A percentile compares a stretch with the other conserved stretches of the same genome.
Conservation (phyloP, 2,888 invertebrate species). For the Drosophila lacicola region DNA sequence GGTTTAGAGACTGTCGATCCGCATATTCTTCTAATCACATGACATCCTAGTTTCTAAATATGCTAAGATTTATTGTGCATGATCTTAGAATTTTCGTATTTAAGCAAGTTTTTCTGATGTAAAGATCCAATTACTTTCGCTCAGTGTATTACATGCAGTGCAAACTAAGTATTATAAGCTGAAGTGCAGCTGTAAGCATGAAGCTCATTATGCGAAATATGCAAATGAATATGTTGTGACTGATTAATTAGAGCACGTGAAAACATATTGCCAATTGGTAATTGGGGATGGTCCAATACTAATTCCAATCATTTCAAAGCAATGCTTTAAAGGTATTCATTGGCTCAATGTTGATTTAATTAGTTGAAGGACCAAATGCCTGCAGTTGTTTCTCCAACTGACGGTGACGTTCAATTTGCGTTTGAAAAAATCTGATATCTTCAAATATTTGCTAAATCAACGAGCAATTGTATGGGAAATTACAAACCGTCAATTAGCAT, state of each 20-base stretch:
- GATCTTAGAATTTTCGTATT: no score
- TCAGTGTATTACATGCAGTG: constrained; percentile 1
- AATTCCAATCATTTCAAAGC: constrained; percentile 1
- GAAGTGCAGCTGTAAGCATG: constrained; percentile 12
- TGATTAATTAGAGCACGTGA: constrained; percentile 50
- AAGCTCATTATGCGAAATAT: constrained; percentile 21
- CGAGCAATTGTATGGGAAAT: constrained; percentile 8
- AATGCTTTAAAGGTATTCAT: not conserved
- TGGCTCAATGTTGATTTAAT: not conserved
- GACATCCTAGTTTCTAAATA: no score
- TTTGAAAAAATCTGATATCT: not conserved
- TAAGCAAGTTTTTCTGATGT: no score
- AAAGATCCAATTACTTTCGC: no score
- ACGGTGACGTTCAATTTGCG: constrained; percentile 4
- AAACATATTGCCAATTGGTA: constrained; percentile 26
- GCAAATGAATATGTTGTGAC: constrained; percentile 31
- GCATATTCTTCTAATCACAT: no score
- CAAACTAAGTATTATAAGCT: not conserved
- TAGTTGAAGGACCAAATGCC: not conserved
- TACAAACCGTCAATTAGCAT: constrained; percentile 44
- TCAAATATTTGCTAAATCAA: constrained; percentile 45
- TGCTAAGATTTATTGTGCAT: no score
- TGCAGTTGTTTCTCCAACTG: not conserved
- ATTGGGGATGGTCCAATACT: constrained; percentile 4
- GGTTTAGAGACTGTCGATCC: no score